These are phyloP conservation scores for Fundulus diaphanus DNA, from an alignment of 2,797 vertebrate species.

Conservation along the genomic window DNA sequence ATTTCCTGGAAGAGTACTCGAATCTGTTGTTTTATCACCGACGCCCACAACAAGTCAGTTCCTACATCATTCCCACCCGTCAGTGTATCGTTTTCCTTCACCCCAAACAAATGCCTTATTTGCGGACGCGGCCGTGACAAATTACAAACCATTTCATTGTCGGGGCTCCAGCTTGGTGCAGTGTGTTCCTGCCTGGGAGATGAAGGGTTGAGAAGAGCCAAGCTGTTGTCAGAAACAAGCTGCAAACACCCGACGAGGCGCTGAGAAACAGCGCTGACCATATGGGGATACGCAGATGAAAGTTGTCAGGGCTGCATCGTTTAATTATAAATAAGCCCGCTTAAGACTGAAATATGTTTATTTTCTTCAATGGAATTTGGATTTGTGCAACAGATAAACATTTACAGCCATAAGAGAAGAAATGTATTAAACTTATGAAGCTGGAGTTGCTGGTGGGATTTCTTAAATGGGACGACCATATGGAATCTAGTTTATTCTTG, in stretches of 20 bases:
- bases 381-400: conserved; percentile 81
- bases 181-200: conserved; percentile 55
- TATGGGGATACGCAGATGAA: conserved; percentile 79
- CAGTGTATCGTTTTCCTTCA: conserved; percentile 56
- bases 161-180: conserved; percentile 33
- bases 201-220: conserved; percentile 59
- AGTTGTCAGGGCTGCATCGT: conserved; percentile 68
- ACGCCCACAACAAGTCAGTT: conserved; percentile 59
- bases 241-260: conserved; percentile 40
- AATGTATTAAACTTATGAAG: conserved; percentile 66
- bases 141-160: conserved; percentile 63
- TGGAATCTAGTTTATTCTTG: conserved; percentile 36
- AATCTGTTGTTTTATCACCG: conserved; percentile 45
- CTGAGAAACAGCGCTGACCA: conserved; percentile 61
- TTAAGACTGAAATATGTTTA: conserved; percentile 75
- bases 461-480: conserved; percentile 59
- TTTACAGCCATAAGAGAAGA: conserved; percentile 73
- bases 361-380: conserved; percentile 73
- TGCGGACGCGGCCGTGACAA: conserved; percentile 62
- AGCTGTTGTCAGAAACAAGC: conserved; percentile 63
- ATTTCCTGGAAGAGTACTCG: conserved; percentile 22
- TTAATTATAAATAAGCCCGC: conserved; percentile 73
- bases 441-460: conserved; percentile 45
- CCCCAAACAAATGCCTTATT: conserved; percentile 68
- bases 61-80: conserved; percentile 25